Evolutionary conservation across 2,113 vertebrate species (phyloP).

Genomic region (Chascanopsetta lugubris): DNA sequence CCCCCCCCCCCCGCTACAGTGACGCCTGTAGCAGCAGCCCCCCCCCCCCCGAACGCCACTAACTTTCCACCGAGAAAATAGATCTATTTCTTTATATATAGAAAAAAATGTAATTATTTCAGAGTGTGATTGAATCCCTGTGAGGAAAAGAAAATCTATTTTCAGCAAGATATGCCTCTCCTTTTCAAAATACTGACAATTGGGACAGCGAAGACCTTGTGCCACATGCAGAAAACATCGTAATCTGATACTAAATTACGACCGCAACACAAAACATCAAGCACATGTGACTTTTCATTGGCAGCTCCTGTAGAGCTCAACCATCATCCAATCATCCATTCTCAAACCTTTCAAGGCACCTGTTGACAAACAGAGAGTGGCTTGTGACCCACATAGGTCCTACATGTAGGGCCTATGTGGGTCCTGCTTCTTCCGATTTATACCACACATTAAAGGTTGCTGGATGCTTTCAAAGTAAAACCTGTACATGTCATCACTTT

Average conservation of each 20-base stretch:
- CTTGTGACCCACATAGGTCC: neutral
- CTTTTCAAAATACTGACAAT: conserved; percentile 44
- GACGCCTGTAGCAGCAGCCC: conserved; percentile 31
- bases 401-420: neutral
- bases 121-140: conserved; percentile 48
- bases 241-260: conserved; percentile 53
- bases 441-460: neutral
- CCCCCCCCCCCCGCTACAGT: conserved; percentile 27
- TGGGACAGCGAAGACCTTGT: conserved; percentile 41
- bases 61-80: conserved; percentile 21
- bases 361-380: neutral
- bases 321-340: conserved; percentile 9
- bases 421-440: neutral
- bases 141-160: conserved; percentile 47
- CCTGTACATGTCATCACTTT: conserved; percentile 18
- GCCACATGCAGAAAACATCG: conserved; percentile 50
- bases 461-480: conserved; percentile 11
- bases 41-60: conserved; percentile 3
- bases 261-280: conserved; percentile 30
- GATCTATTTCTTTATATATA: conserved; percentile 5
- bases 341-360: neutral
- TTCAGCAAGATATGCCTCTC: conserved; percentile 44
- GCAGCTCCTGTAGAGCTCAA: neutral
- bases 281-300: conserved; percentile 12
- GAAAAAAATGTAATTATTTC: conserved; percentile 66